These are phyloP conservation scores for Chorisops tibialis DNA, from an alignment of 2,888 invertebrate species.

Conservation along the genomic window DNA sequence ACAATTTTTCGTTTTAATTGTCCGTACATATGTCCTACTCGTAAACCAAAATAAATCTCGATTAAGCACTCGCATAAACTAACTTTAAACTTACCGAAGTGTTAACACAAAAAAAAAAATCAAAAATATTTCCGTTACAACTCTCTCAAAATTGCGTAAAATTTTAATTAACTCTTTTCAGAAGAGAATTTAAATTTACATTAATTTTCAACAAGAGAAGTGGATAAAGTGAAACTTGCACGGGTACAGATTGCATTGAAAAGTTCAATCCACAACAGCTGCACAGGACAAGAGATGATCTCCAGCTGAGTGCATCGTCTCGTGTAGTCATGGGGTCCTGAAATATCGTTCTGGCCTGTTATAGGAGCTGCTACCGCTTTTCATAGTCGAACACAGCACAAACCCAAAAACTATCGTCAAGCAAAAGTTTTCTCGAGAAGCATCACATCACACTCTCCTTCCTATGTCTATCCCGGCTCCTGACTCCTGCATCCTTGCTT, in stretches of 20 bases:
- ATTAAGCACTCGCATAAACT: no score
- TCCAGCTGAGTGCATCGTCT: constrained; percentile 22
- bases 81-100: no score
- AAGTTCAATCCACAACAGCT: constrained; percentile 24
- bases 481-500: no score
- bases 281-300: constrained; percentile 13
- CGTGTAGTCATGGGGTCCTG: constrained; percentile 14
- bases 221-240: constrained; percentile 14
- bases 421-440: constrained; percentile 21
- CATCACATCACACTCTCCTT: constrained; percentile 21
- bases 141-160: constrained; percentile 11
- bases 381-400: constrained; percentile 18
- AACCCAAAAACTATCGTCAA: constrained; percentile 24
- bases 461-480: constrained; percentile 18
- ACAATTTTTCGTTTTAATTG: no score
- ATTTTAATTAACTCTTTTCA: constrained; percentile 24
- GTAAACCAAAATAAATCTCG: no score
- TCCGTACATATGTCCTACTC: no score
- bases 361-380: constrained; percentile 13
- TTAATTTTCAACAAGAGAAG: constrained; percentile 19
- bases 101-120: no score
- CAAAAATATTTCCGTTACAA: background rate
- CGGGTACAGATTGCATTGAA: constrained; percentile 21
- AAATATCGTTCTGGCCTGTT: constrained; percentile 1
- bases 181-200: constrained; percentile 20